Base-by-base conservation (phyloP, 2,113 vertebrate species). In the Istiophorus platypterus region DNA sequence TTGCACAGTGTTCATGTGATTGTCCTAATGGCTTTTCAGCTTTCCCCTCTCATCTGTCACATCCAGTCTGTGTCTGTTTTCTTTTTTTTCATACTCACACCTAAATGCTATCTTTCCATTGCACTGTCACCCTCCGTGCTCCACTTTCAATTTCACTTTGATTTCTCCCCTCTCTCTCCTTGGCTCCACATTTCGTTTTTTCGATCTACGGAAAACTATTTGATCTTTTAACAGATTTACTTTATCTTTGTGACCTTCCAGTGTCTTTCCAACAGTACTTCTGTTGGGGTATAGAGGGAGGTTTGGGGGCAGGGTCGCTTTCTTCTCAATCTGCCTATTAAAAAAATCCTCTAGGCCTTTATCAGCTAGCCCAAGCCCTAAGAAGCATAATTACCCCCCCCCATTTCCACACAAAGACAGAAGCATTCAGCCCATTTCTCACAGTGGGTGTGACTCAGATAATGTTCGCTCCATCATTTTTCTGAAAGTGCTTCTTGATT, bases 141-240 rank as follows among this genome's bases (percentile, higher is more conserved):
- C 59, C 11, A 26, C 77, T 85, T 86, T 80, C 67, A 57, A 64
- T 76, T 64, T 58, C 70, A 14, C 76, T 82, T 68, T 56, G 26
- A 81, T 76, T 86, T 34, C 70, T 51, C 26, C 29, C 64, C 52
- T 39, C 68, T 27, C 22, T 52, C 37, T 18, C 83, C 13, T 47
- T 1, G 18, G 54, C 71, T 64, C 75, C 20, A 49, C 75, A n/a
- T 81, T 71, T 71, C 5, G 42, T 41, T 77, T 74, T 73, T 76
- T 65, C 68, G 22, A 92, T 92, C 88, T 89, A 71, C 78, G 77
- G 86, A 79, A 79, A 80, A 76, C 68, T 51, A 83, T 92, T 92
- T 95, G 91, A 93, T 93, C 89, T 90, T 83, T 79, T 58, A 79
- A 49, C 71, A 85, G 89, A 92, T 94, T 87, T 88, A 73, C 85